Percentiles rank a stretch among this genome's conserved stretches.
Conservation (phyloP, 2,113 vertebrate genomes). For the Cichladusa arquata region DNA sequence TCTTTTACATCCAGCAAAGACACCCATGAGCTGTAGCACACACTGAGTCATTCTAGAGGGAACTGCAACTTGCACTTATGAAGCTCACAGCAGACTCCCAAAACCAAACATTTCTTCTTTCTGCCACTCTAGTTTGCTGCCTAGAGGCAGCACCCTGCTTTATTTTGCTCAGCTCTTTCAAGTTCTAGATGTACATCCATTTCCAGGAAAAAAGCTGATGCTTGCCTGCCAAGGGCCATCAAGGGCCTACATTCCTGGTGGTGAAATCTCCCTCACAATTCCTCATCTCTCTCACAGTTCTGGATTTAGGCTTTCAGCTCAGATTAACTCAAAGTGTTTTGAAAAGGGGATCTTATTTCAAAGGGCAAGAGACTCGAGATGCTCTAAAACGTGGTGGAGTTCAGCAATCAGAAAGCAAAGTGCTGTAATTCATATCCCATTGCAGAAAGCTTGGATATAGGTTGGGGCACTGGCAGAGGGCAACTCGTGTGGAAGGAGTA, state of each 20-base stretch:
- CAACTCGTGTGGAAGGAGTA: neutral
- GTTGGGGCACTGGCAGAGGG: neutral
- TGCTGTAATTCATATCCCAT: neutral
- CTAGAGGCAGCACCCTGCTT: neutral
- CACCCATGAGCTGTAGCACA: neutral
- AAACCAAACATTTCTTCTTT: neutral
- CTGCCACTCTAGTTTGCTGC: neutral
- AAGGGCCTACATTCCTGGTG: neutral
- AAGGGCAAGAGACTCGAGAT: neutral
- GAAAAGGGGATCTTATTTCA: neutral
- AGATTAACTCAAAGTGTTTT: neutral
- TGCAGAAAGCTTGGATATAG: neutral
- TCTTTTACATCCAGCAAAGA: neutral
- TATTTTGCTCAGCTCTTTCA: neutral
- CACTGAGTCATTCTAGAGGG: neutral
- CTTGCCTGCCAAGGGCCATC: neutral
- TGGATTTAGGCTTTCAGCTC: neutral
- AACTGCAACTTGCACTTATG: neutral
- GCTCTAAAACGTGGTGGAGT: neutral
- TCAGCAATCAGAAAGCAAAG: neutral
- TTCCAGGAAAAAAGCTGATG: neutral
- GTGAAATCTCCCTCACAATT: neutral
- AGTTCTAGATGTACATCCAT: neutral
- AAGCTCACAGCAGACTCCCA: neutral
- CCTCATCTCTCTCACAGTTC: neutral